A percentile compares a stretch with the other conserved stretches of the same genome.
phyloP scores from a whole-genome alignment of 64 coral and sea anemone species.

The Stylophora pistillata region DNA sequence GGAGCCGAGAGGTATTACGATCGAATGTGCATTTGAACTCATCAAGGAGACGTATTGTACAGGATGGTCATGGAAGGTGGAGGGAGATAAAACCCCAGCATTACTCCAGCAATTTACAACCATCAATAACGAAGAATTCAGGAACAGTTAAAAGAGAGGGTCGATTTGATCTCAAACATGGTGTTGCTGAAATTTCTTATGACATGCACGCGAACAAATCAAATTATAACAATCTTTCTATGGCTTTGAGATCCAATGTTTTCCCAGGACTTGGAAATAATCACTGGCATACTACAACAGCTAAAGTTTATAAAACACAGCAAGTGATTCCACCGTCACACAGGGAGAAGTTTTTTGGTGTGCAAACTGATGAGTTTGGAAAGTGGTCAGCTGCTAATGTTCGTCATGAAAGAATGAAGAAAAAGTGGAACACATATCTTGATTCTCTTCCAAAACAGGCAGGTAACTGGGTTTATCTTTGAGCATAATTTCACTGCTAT shows the following conservation, averaged over 20 bases:
- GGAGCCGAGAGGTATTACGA: neutral
- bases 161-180: neutral
- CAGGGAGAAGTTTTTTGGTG: constrained; percentile 74
- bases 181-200: neutral
- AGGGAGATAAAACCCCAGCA: constrained; percentile 67
- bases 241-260: constrained; percentile 67
- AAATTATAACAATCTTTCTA: constrained; percentile 50
- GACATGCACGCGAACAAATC: neutral
- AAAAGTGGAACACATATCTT: constrained; percentile 79
- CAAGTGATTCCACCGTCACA: constrained; percentile 43
- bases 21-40: neutral
- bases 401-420: constrained; percentile 85
- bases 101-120: constrained; percentile 19
- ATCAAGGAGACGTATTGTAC: constrained; percentile 65
- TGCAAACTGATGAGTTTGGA: constrained; percentile 81
- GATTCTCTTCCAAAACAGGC: constrained; percentile 68
- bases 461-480: neutral
- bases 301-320: constrained; percentile 56
- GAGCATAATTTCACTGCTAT: too few species aligned
- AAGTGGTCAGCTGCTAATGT: constrained; percentile 87
- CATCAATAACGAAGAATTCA: neutral
- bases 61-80: constrained; percentile 90
- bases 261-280: constrained; percentile 86
- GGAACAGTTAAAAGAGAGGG: neutral
- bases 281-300: constrained; percentile 74